Evolutionary conservation across 2,888 invertebrate species (phyloP), one percentile per base, ranked within the genome.

Genomic region (Ischnura elegans): DNA sequence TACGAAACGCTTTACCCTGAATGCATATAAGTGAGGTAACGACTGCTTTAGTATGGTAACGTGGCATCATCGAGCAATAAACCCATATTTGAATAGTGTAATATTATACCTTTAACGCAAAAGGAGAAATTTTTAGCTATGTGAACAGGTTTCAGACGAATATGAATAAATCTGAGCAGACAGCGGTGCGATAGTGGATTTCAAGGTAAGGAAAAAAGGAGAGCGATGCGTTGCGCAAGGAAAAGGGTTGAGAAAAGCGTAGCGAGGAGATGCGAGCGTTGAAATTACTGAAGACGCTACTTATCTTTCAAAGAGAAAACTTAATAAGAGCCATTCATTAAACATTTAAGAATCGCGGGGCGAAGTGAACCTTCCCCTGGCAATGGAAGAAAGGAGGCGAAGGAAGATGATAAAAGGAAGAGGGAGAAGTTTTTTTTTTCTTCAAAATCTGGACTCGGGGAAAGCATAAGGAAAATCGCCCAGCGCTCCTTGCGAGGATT

Each of bases 281-380:
- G 76, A 76, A 76, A 76, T 76, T 76, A 76, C 76, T 76, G 76
- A 76, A 76, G 36, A 76, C 36, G 36, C 76, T 76, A 76, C 76
- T 76, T 76, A 76, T 76, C 76, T 76, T 76, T 51, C 76, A 76
- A 76, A 76, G 76, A 36, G 76, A 76, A 76, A 76, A 76, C 76
- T 36, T 76, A 76, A 76, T 76, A 76, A 76, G 76, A 76, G 76
- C 36, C 76, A 76, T 29, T 76, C 76, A 76, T 76, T 36, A 76
- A 76, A n/a, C 76, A 76, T 76, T 21, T 10, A 76, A 76, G 36
- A 76, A 13, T 29, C 1, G 76, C 10, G 16, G 29, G 76, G 76
- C 76, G 0, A 76, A 76, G 76, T 76, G 76, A 76, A 36, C 76
- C 76, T 76, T 76, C 36, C 13, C 76, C 61, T 25, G 6, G 29